Evolutionary conservation across 2,113 vertebrate genomes (phyloP), one percentile per base, ranked within the genome.

Genomic region (Aptenodytes patagonicus): DNA sequence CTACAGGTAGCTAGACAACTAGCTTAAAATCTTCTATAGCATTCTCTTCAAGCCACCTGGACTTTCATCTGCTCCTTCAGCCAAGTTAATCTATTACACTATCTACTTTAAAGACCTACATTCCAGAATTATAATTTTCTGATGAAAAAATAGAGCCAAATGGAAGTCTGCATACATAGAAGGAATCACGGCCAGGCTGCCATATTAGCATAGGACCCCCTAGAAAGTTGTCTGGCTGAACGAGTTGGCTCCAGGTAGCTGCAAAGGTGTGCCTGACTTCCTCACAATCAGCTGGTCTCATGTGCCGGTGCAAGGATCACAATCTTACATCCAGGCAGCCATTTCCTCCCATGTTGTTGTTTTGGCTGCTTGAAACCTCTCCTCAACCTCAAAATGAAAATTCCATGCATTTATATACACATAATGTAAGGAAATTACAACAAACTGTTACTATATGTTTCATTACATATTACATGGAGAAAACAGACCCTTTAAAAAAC

Each of bases 131-230:
- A 52, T 3, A 12, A 32, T 60, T 64, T 79, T 68, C 38, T 52
- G 14, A 69, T 29, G 13, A 60, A 72, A 71, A 83, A 22, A 20
- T 4, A 32, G 38, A 72, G 19, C 9, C 7, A 47, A 64, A 38
- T 42, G 20, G 17, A 51, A 36, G 28, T 31, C n/a, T 6, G 1
- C 11, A 47, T 5, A 13, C 6, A 0, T 4, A 26, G 46, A 51
- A 73, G 11, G 22, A 82, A 40, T 36, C 22, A 21, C 5, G 32
- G 22, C 5, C 34, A 51, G 65, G n/a, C 12, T 85, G 19, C 24
- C 19, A 2, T 7, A 31, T 54, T 18, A 71, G 18, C 31, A 31
- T 16, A 36, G 34, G 51, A 58, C 13, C 7, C 10, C 19, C 32
- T 62, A 13, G 0, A 64, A 83, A 26, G 6, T 6, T 64, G 15